Evolutionary conservation across 1,140 invertebrate species (phyloP).

Genomic region (Brachionus koreanus): DNA sequence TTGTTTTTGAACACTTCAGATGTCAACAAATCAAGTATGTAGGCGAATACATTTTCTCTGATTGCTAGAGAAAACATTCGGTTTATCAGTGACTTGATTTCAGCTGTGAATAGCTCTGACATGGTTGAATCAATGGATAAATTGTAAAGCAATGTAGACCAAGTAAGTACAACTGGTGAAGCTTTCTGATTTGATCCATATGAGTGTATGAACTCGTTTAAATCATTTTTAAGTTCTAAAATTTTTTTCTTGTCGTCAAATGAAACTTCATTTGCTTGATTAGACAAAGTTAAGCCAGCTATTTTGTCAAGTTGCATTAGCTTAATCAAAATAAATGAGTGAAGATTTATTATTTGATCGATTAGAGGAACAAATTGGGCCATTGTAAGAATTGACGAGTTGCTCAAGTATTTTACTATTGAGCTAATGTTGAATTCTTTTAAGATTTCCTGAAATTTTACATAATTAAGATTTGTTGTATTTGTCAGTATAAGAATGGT

Average conservation of each 20-base stretch:
- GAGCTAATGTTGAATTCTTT: conserved; percentile 9
- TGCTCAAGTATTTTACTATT: background rate
- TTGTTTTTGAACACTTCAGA: conserved; percentile 25
- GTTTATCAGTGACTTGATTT: background rate
- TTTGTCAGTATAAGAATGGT: background rate
- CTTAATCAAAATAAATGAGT: conserved; percentile 18
- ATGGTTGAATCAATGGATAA: conserved; percentile 6
- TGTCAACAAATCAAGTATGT: background rate
- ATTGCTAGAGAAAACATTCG: conserved; percentile 34
- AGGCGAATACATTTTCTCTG: conserved; percentile 2
- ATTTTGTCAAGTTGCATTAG: background rate
- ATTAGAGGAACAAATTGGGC: background rate
- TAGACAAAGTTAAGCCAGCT: background rate
- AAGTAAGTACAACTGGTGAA: conserved; percentile 3
- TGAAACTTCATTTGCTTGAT: background rate
- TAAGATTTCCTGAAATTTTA: conserved; percentile 22
- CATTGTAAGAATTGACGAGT: background rate
- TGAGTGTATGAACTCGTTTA: conserved; percentile 29
- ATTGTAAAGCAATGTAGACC: conserved; percentile 17
- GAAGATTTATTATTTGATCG: conserved; percentile 19
- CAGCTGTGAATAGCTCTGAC: background rate
- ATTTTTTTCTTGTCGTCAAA: background rate
- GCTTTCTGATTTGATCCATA: background rate
- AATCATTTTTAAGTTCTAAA: background rate
- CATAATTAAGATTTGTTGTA: background rate